Evolutionary conservation across 1,140 invertebrate species (phyloP), one percentile per base, ranked within the genome.

Genomic region (Aphis craccivora): DNA sequence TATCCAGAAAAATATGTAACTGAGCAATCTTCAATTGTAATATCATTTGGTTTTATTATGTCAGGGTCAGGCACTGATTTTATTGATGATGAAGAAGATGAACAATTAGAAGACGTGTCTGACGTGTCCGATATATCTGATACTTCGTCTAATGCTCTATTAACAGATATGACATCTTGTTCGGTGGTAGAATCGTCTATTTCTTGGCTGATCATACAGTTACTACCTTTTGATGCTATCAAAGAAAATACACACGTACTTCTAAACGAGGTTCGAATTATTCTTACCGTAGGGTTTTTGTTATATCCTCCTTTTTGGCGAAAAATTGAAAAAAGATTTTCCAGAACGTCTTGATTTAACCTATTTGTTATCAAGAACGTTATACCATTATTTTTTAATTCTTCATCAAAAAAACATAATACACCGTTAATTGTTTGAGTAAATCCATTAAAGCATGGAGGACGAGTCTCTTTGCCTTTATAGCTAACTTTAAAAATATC

Each of bases 201-300:
- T 76, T 76, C 60, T 76, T 76, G 60, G 8, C 11, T 76, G 30
- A 14, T 43, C 22, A 30, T 20, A 86, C 35, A 86, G 23, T 48
- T 48, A 48, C 11, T 48, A 48, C 9, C 1, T 48, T 48, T 48
- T 48, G 11, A 48, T 1, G 11, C 45, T 48, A 48, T 48, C 6
- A 11, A 9, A 48, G 45, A 48, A 48, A 48, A 48, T 14, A 48
- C 14, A 48, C 45, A 48, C 14, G 45, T 48, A 48, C 45, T 48
- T 48, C 11, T 48, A 48, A 48, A 48, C 45, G 81, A 83, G 2
- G 81, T 83, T 83, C 81, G 35, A n/a, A 83, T 83, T 83, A n/a
- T 83, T 20, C 81, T 96, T 95, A 45, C 20, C 0, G 45, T 89
- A 43, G 87, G 87, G 11, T 89, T 43, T 48, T 30, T 37, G 11